Conservation (phyloP, 2,888 invertebrate species). For the Drosophila multiciliata region DNA sequence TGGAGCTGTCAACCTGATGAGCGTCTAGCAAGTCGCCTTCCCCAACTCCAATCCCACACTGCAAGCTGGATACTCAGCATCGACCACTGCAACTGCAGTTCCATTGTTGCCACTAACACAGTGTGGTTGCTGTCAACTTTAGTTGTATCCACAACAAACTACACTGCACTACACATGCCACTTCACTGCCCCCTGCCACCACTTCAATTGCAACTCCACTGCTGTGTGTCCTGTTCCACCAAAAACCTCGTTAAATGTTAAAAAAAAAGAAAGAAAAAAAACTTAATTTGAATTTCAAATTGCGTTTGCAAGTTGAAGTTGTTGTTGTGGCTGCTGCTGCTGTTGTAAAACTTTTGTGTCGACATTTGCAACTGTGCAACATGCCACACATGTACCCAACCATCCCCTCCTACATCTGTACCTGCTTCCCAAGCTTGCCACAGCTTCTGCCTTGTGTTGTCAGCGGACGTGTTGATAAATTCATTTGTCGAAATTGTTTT, state of each 20-base stretch:
- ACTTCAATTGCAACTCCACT: conserved; percentile 7
- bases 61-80: neutral
- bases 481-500: conserved; percentile 80
- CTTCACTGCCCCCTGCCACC: conserved; percentile 5
- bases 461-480: conserved; percentile 83
- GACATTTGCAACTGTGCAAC: conserved; percentile 64
- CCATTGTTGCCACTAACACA: conserved; percentile 42
- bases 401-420: neutral
- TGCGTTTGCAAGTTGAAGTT: conserved; percentile 58
- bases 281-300: conserved; percentile 73
- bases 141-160: conserved; percentile 36
- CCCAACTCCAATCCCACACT: conserved; percentile 1
- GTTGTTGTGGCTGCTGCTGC: conserved; percentile 24
- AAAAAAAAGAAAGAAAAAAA: conserved; percentile 11
- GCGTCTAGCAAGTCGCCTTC: conserved; percentile 54
- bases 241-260: conserved; percentile 65
- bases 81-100: conserved; percentile 9
- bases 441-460: conserved; percentile 63
- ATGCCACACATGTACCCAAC: conserved; percentile 19
- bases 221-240: conserved; percentile 51
- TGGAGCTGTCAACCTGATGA: conserved; percentile 73
- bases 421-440: conserved; percentile 2
- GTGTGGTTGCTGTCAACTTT: conserved; percentile 37
- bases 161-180: conserved; percentile 12
- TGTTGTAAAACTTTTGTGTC: conserved; percentile 48